phyloP scores from a whole-genome alignment of 1,140 invertebrate species.

The Cyrtorhinus lividipennis region DNA sequence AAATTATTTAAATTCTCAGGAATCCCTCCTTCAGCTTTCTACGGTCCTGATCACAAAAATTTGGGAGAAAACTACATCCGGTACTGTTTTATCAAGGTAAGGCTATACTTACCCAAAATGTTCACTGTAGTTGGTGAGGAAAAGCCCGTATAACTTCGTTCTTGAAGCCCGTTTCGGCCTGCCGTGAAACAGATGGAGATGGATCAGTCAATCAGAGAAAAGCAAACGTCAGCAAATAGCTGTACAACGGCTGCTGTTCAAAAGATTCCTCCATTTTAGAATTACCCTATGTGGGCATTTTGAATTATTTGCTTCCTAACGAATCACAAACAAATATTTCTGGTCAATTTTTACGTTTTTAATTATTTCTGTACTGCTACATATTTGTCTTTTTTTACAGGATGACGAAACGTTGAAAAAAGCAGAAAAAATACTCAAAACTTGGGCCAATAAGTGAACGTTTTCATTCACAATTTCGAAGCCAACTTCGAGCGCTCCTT shows the following conservation, averaged over 20 bases:
- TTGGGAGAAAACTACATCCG: conserved; percentile 78
- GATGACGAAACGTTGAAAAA: conserved; percentile 17
- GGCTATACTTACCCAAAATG: neutral
- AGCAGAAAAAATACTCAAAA: conserved; percentile 7
- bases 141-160: neutral
- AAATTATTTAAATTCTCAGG: conserved; percentile 32
- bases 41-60: conserved; percentile 62
- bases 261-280: neutral
- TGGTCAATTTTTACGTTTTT: no score
- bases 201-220: no score
- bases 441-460: neutral
- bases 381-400: no score
- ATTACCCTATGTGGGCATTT: no score
- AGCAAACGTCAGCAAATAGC: no score
- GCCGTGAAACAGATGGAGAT: neutral
- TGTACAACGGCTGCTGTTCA: no score
- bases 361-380: no score
- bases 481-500: no score
- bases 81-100: conserved; percentile 88
- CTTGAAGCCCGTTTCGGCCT: neutral
- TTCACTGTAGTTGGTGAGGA: neutral
- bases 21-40: conserved; percentile 92
- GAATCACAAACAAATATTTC: neutral
- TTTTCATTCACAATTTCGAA: no score
- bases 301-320: neutral